phyloP scores from a whole-genome alignment of 2,888 invertebrate species.

The Apamea epomidion region DNA sequence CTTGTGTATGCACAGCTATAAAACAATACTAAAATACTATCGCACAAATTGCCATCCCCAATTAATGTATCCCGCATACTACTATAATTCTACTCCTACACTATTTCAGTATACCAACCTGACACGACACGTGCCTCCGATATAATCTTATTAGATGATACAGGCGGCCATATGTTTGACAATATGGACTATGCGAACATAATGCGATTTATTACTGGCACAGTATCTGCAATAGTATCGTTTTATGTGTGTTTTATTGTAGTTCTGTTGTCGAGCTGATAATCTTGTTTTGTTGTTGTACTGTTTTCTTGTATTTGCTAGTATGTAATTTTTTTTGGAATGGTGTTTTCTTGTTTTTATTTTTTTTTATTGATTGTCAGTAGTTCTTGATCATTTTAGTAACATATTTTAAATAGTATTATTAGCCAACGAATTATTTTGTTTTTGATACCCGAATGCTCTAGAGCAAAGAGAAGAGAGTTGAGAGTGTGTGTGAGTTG shows the following conservation, averaged over 20 bases:
- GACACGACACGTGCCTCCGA: slow-evolving; percentile 53
- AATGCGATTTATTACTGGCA: slow-evolving; percentile 55
- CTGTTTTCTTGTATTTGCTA: background rate
- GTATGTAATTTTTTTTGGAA: background rate
- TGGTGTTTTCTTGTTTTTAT: background rate
- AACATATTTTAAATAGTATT: background rate
- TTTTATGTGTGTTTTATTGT: slow-evolving; percentile 43
- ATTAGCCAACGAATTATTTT: background rate
- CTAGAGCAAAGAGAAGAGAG: no score
- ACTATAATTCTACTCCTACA: slow-evolving; percentile 11
- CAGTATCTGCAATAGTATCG: slow-evolving; percentile 23
- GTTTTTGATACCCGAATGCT: no score
- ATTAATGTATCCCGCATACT: slow-evolving; percentile 6
- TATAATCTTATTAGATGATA: slow-evolving; percentile 59
- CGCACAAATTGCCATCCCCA: background rate
- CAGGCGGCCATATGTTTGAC: slow-evolving; percentile 45
- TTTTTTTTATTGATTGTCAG: background rate
- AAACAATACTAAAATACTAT: background rate
- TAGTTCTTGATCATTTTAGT: background rate
- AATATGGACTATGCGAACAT: slow-evolving; percentile 39
- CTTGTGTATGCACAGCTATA: background rate
- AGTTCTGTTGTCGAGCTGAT: slow-evolving; percentile 18
- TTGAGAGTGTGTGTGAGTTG: no score
- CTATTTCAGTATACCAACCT: slow-evolving; percentile 18
- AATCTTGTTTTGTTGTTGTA: slow-evolving; percentile 12